Evolutionary conservation across 1,140 invertebrate genomes (phyloP).

Genomic region (Psilanteris sp.): DNA sequence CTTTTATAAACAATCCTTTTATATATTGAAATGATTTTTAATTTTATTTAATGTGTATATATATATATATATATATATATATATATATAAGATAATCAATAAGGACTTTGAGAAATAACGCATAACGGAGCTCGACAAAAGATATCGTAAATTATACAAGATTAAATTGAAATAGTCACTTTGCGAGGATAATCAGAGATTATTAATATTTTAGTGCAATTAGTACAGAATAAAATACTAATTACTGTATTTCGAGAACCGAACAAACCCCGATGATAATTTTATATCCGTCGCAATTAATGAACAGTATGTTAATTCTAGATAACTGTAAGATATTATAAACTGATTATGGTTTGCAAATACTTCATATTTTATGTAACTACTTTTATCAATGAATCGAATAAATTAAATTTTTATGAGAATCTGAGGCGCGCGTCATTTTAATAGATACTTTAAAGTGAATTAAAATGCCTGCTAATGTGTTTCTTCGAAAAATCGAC

Average conservation of each 20-base stretch:
- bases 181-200: conserved; percentile 13
- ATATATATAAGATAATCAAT: too few relatives aligned
- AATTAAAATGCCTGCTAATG: conserved; percentile 21
- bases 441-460: conserved; percentile 19
- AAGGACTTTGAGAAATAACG: neutral
- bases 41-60: too few relatives aligned
- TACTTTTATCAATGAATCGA: conserved; percentile 29
- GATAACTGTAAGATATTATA: conserved; percentile 36
- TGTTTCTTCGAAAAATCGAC: neutral
- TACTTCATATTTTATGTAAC: conserved; percentile 43
- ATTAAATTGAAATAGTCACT: conserved; percentile 18
- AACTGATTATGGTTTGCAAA: conserved; percentile 36
- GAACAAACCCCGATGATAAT: conserved; percentile 17
- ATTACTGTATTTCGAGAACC: conserved; percentile 24
- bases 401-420: conserved; percentile 34
- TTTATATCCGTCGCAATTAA: conserved; percentile 43
- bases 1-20: too few relatives aligned
- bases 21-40: too few relatives aligned
- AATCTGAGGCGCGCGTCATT: conserved; percentile 5
- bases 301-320: conserved; percentile 31
- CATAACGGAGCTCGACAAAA: neutral
- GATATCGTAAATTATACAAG: conserved; percentile 4
- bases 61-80: too few relatives aligned
- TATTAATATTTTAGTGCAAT: conserved; percentile 34
- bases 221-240: conserved; percentile 35